These are phyloP conservation scores for Bubo blakistoni DNA, from an alignment of 2,113 vertebrate genomes.

Conservation along the genomic window DNA sequence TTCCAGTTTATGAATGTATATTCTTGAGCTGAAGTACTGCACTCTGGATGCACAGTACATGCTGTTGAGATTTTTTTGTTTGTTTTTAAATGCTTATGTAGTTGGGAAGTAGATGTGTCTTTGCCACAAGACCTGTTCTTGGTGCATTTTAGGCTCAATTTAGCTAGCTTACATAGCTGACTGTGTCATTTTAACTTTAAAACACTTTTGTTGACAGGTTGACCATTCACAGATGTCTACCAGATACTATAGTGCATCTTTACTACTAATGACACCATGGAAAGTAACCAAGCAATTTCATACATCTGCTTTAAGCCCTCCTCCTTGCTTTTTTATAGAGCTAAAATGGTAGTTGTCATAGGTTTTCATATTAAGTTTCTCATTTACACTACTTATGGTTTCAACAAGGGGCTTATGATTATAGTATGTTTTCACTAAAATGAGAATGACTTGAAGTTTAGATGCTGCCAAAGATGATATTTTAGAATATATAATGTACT, in stretches of 20 bases:
- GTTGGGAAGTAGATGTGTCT: background rate
- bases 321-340: background rate
- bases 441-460: background rate
- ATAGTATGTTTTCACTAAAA: background rate
- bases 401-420: background rate
- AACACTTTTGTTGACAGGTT: background rate
- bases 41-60: background rate
- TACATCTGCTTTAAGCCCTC: background rate
- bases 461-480: background rate
- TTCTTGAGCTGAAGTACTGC: background rate
- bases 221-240: background rate
- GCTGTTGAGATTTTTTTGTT: background rate
- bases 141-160: background rate
- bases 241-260: background rate
- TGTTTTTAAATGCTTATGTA: background rate
- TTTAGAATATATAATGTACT: background rate
- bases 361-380: background rate
- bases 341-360: background rate
- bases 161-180: background rate
- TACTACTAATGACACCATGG: background rate
- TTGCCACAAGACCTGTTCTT: background rate
- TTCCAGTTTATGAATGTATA: background rate
- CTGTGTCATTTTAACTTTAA: constrained; percentile 1
- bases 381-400: background rate
- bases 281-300: constrained; percentile 6